These are phyloP conservation scores for Choloepus hoffmanni DNA, from an alignment of 2,113 vertebrate genomes.

Conservation along the genomic window DNA sequence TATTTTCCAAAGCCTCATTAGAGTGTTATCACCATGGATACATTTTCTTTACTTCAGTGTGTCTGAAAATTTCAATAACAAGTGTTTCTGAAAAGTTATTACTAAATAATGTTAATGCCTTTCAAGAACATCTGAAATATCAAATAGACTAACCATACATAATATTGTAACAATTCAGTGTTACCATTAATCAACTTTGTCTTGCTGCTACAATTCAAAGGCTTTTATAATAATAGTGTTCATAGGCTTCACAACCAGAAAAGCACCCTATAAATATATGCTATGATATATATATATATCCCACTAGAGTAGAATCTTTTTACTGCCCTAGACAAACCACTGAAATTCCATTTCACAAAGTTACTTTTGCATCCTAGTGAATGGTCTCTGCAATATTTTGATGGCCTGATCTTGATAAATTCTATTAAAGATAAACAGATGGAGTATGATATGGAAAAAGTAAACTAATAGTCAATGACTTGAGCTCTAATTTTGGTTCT, in stretches of 20 bases:
- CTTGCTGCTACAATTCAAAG: slow-evolving; percentile 37
- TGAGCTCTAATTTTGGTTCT: background rate
- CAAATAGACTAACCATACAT: background rate
- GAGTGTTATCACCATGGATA: background rate
- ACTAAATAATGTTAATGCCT: slow-evolving; percentile 27
- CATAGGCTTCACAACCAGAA: slow-evolving; percentile 20
- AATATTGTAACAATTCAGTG: background rate
- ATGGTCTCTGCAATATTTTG: background rate
- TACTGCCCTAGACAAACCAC: background rate
- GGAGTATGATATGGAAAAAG: background rate
- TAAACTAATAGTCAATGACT: background rate
- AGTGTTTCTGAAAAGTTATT: slow-evolving; percentile 3
- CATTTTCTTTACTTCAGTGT: background rate
- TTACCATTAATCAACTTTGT: background rate
- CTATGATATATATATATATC: background rate
- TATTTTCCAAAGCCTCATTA: slow-evolving; percentile 43
- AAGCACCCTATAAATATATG: background rate
- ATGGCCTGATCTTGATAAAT: background rate
- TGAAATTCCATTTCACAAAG: slow-evolving; percentile 17
- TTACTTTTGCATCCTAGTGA: background rate
- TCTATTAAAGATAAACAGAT: background rate
- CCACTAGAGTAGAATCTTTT: background rate
- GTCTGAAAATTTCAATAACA: slow-evolving; percentile 27
- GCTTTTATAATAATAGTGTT: background rate
- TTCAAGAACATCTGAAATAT: slow-evolving; percentile 47